Evolutionary conservation across 2,888 invertebrate species (phyloP), one percentile per base, ranked within the genome.

Genomic region (Epinotia bilunana): DNA sequence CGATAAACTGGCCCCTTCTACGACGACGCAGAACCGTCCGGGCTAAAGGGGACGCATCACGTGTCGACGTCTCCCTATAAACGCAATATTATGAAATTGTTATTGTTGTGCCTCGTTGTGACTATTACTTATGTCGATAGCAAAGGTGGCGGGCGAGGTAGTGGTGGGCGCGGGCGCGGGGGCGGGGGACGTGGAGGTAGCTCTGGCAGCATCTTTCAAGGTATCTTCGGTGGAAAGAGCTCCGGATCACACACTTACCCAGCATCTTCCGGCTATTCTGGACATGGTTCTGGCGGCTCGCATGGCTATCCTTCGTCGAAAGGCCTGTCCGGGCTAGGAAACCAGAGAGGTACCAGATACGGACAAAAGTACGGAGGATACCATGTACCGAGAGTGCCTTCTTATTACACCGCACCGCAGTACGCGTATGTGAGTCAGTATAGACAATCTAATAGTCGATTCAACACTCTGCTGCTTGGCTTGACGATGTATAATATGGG

Each of bases 401-500:
- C 76, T 16, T 73, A 69, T 58, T 76, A 73, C 68, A 64, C 67
- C 16, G 61, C 57, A 9, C 76, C 68, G 3, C 76, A 72, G 23
- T 58, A 72, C 23, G 68, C 53, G 6, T 76, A 76, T 49, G 72
- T 73, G 43, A 67, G 53, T 6, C 46, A 68, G 62, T 72, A 72
- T 23, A 72, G 57, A 57, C n/a, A 49, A 6, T 73, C 76, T 2
- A 57, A 23, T 13, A 68, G 76, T 28, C 76, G 76, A 23, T 76
- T 73, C 9, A 73, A 53, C 13, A 57, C 18, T 5, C 49, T 76
- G 18, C 55, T 76, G 3, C 68, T 33, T 39, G 76, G 76, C 18
- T 69, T 76, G 18, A 62, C 73, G 13, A 49, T 63, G 62, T 76
- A 76, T 46, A 72, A 76, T 43, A 16, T 73, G 68, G 76, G 72